phyloP scores from a whole-genome alignment of 2,888 invertebrate genomes.

The Andrena hattorfiana region DNA sequence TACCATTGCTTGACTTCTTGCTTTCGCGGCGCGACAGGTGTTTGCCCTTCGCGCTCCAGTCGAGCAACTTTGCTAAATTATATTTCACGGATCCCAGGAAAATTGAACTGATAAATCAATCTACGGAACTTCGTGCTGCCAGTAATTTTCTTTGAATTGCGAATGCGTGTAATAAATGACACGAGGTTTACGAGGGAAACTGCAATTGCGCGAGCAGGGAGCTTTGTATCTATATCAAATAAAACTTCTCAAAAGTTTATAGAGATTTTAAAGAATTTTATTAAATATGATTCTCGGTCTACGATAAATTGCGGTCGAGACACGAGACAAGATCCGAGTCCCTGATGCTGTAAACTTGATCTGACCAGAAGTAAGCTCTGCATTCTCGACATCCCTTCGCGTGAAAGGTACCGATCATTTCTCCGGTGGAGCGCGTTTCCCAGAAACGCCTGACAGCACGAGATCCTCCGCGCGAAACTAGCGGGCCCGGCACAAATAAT shows the following conservation, averaged over 20 bases:
- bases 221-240: neutral
- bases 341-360: slow-evolving; percentile 4
- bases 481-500: slow-evolving; percentile 60
- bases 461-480: slow-evolving; percentile 41
- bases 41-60: neutral
- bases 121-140: neutral
- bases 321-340: neutral
- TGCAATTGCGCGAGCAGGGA: too few species aligned
- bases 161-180: too few species aligned
- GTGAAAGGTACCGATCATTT: slow-evolving; percentile 46
- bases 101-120: neutral
- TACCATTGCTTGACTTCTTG: slow-evolving; percentile 59
- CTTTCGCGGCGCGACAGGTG: slow-evolving; percentile 12
- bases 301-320: neutral
- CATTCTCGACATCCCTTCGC: slow-evolving; percentile 38
- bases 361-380: slow-evolving; percentile 5
- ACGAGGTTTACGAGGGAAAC: too few species aligned
- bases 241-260: neutral
- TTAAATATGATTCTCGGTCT: neutral
- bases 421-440: slow-evolving; percentile 37
- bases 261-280: neutral
- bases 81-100: neutral
- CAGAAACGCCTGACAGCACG: slow-evolving; percentile 47
- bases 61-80: neutral
- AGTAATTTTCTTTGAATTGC: too few species aligned